Conservation (phyloP, 2,888 invertebrate genomes). For the Brachynemurus nebulosus region DNA sequence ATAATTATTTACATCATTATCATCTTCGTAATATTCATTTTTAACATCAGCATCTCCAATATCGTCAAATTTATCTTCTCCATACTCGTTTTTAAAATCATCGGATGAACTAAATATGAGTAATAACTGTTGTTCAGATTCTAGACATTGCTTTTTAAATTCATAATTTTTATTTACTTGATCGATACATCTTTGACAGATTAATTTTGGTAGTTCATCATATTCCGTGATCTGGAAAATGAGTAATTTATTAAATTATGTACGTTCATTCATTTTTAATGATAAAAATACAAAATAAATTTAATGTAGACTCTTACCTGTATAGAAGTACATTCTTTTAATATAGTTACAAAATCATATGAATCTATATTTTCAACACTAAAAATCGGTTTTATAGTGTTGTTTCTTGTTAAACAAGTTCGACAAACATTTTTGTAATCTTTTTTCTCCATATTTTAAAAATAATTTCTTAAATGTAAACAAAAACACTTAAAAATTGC, state of each 20-base stretch:
- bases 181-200: neutral
- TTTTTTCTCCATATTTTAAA: neutral
- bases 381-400: neutral
- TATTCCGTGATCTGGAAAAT: neutral
- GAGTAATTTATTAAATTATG: neutral
- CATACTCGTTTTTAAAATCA: neutral
- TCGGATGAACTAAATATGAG: neutral
- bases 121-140: neutral
- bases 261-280: neutral
- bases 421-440: neutral
- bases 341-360: neutral
- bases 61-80: neutral
- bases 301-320: no score
- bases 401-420: neutral
- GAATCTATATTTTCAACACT: neutral
- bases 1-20: neutral
- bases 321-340: neutral
- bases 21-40: neutral
- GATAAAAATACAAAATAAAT: no score
- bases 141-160: neutral
- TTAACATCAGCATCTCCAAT: neutral
- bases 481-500: no score
- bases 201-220: neutral
- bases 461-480: no score
- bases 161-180: neutral